Percentiles rank a stretch among this genome's conserved stretches.
These are phyloP conservation scores for Ostrea denselamellosa DNA, from an alignment of 1,140 invertebrate species.

Conservation along the genomic window DNA sequence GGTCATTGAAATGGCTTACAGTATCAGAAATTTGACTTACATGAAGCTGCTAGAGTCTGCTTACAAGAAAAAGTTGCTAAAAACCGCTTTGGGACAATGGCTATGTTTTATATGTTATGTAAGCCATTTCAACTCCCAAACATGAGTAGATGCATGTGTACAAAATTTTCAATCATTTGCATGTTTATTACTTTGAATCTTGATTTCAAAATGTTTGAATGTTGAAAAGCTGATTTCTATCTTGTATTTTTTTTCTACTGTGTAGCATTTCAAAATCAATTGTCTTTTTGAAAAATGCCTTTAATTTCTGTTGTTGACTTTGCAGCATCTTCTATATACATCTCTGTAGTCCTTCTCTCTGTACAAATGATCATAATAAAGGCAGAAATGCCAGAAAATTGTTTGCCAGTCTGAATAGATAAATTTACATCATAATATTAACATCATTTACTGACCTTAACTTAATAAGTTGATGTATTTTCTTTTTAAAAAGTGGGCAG, in stretches of 20 bases:
- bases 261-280: background rate
- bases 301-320: background rate
- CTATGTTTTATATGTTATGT: background rate
- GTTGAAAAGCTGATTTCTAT: background rate
- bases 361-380: background rate
- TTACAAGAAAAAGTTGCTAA: background rate
- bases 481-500: background rate
- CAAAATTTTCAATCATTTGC: background rate
- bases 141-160: conserved; percentile 22
- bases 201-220: background rate
- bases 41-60: background rate
- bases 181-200: background rate
- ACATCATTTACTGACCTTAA: background rate
- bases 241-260: background rate
- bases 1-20: conserved; percentile 38
- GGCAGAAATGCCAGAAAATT: background rate
- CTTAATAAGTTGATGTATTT: background rate
- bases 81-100: background rate
- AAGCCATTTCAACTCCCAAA: conserved; percentile 11
- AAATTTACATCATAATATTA: background rate
- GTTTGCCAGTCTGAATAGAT: background rate
- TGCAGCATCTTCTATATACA: background rate
- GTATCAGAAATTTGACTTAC: background rate
- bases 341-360: background rate
- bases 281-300: background rate